Conservation (phyloP, 2,797 vertebrate genomes). For the Muraenolepis orangiensis region DNA sequence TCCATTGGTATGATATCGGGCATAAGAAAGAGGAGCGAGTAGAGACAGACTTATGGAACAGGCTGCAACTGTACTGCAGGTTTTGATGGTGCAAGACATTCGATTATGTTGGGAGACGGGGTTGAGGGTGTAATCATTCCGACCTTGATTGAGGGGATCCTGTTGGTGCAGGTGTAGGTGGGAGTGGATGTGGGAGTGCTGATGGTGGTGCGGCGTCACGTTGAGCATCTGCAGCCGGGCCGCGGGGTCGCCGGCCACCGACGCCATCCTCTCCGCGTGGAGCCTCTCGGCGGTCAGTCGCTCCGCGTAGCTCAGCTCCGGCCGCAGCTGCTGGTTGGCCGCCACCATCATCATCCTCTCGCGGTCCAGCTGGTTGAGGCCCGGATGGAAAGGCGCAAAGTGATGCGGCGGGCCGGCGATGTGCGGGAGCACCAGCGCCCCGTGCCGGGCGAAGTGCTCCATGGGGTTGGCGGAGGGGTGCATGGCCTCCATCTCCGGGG, state of each 20-base stretch:
- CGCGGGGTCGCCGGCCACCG: conserved; percentile 87
- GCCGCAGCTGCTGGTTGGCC: conserved; percentile 86
- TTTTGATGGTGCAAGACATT: background rate
- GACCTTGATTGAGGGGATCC: conserved; percentile 95
- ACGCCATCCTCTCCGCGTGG: conserved; percentile 95
- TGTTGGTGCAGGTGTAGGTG: conserved; percentile 98
- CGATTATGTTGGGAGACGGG: background rate
- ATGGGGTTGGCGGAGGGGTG: conserved; percentile 92
- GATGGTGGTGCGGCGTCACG: conserved; percentile 97
- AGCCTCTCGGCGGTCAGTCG: conserved; percentile 94
- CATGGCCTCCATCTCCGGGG: conserved; percentile 89
- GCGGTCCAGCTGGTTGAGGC: conserved; percentile 86
- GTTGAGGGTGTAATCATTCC: conserved; percentile 46
- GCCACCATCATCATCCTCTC: conserved; percentile 87
- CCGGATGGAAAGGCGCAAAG: conserved; percentile 89
- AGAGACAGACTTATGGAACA: no score
- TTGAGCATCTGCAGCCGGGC: conserved; percentile 97
- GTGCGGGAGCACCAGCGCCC: conserved; percentile 87
- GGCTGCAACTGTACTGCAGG: no score
- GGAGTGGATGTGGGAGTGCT: conserved; percentile 98
- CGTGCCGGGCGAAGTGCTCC: conserved; percentile 95
- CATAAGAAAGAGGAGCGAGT: no score
- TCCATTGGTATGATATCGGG: no score
- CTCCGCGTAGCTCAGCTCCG: conserved; percentile 94
- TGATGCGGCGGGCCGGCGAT: conserved; percentile 82